Evolutionary conservation across 2,888 invertebrate species (phyloP).

Genomic region (Tridacna crocea): DNA sequence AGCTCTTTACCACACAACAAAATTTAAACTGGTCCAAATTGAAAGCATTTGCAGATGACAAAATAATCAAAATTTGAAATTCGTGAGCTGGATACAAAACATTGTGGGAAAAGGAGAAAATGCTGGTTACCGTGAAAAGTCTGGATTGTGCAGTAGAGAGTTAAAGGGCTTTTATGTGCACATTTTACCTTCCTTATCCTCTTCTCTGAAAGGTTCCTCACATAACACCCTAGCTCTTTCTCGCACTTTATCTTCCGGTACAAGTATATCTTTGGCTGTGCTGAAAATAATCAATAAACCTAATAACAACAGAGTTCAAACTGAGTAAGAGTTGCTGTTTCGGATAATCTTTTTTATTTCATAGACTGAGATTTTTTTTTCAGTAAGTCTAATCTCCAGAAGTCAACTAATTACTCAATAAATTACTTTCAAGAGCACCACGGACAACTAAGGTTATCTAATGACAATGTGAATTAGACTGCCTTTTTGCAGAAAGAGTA

Average conservation of each 20-base stretch:
- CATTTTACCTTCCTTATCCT: conserved; percentile 20
- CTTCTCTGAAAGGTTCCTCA: conserved; percentile 64
- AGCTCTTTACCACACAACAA: too few species aligned
- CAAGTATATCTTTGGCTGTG: conserved; percentile 45
- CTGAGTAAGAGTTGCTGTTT: too few species aligned
- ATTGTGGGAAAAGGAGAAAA: not conserved
- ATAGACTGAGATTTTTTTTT: not conserved
- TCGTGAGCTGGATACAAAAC: too few species aligned
- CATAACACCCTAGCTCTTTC: conserved; percentile 49
- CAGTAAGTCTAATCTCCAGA: not conserved
- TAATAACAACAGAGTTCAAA: not conserved
- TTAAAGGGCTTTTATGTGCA: not conserved
- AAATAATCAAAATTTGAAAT: too few species aligned
- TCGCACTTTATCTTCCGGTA: conserved; percentile 59
- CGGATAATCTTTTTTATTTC: too few species aligned
- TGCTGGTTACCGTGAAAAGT: not conserved
- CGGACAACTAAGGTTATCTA: too few species aligned
- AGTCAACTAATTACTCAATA: too few species aligned
- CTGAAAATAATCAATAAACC: conserved; percentile 22
- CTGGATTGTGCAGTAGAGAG: not conserved
- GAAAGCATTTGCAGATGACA: too few species aligned
- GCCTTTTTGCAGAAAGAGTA: too few species aligned
- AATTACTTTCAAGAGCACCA: too few species aligned
- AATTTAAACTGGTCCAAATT: too few species aligned
- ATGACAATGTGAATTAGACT: too few species aligned